Base-by-base conservation (phyloP, 2,888 invertebrate species). In the Ariolimax columbianus region DNA sequence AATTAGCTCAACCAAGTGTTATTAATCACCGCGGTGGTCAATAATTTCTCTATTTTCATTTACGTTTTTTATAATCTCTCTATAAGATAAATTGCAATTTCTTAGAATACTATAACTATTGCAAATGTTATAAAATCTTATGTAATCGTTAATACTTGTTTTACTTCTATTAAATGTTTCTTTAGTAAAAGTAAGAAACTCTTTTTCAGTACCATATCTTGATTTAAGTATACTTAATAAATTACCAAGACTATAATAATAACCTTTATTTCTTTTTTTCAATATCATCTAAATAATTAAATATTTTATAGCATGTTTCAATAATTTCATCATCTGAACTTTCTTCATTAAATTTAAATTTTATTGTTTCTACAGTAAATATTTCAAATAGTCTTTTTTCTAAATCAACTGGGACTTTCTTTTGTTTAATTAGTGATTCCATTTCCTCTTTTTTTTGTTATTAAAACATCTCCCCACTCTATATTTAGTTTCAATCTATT, bases 261-360 rank as follows among this genome's bases (percentile, higher is more conserved):
- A 75, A 75, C 75, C 36, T 75, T 75, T 75, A 51, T 75, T 75
- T 75, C 75, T 75, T 51, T 51, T n/a, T 75, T 75, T 75, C 75
- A 75, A 51, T 30, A 51, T 75, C 30, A 75, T 75, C 51, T 75
- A 75, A 75, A 75, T 75, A 51, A 33, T 75, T 75, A 1, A 75
- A 75, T 30, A 75, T 75, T 75, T 75, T 75, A 26, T 51, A 19
- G 51, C 75, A 75, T 33, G 51, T 75, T 19, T 75, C 51, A 36
- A 75, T 23, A 55, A 75, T 51, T 75, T 75, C 47, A 55, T 75
- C 51, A 33, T 51, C 75, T 75, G 47, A 75, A 75, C 75, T 75
- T 51, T 75, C 36, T 17, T 51, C 33, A 75, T 33, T 75, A 75
- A 75, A 33, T 75, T 75, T 75, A 75, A 51, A 75, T 51, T 30